Conservation (phyloP, 2,888 invertebrate genomes). For the Mechanitis mazaeus region DNA sequence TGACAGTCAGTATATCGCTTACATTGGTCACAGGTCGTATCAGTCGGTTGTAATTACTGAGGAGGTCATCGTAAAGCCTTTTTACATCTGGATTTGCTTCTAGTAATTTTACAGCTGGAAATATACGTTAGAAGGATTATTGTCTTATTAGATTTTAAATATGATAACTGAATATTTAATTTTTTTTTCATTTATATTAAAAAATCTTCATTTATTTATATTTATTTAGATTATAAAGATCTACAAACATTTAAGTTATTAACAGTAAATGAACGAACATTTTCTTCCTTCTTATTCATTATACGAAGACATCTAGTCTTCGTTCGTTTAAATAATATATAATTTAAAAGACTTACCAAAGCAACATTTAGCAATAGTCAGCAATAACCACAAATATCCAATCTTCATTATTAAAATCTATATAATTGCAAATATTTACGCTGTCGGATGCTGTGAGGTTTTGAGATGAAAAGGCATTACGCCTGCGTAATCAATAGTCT, state of each 20-base stretch:
- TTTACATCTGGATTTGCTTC: slow-evolving; percentile 97
- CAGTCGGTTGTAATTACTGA: slow-evolving; percentile 96
- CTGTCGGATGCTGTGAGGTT: slow-evolving; percentile 33
- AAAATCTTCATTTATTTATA: too few relatives aligned
- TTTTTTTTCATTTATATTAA: too few relatives aligned
- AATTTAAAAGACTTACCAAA: slow-evolving; percentile 46
- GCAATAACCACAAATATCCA: slow-evolving; percentile 42
- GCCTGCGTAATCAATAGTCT: slow-evolving; percentile 67
- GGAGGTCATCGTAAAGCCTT: slow-evolving; percentile 94
- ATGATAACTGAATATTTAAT: too few relatives aligned
- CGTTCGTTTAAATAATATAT: neutral
- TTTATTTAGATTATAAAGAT: too few relatives aligned
- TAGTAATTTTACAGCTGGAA: slow-evolving; percentile 62
- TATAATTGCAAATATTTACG: slow-evolving; percentile 30
- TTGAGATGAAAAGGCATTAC: slow-evolving; percentile 34
- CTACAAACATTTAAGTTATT: too few relatives aligned
- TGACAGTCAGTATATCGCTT: slow-evolving; percentile 93
- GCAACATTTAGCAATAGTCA: slow-evolving; percentile 42
- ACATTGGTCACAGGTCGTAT: slow-evolving; percentile 96
- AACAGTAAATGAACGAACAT: too few relatives aligned
- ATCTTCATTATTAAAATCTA: slow-evolving; percentile 48
- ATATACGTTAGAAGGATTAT: neutral
- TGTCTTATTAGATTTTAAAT: too few relatives aligned
- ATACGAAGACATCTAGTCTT: too few relatives aligned
- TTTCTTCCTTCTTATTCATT: too few relatives aligned